phyloP scores from a whole-genome alignment of 1,140 invertebrate genomes.

The Triops longicaudatus region DNA sequence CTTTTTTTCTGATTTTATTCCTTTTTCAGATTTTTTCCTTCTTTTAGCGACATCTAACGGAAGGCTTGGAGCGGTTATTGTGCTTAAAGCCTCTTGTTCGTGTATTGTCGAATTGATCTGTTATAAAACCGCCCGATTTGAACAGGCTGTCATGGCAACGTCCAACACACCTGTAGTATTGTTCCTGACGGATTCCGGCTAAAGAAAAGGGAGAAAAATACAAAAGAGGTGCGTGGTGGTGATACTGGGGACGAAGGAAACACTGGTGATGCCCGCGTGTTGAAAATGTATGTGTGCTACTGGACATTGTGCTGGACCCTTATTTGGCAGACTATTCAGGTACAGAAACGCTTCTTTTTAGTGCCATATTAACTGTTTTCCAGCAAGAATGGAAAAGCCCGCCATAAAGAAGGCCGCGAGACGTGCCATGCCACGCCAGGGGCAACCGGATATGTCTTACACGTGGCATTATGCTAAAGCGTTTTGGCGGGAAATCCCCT shows the following conservation, averaged over 20 bases:
- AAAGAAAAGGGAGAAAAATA: background rate
- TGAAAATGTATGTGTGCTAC: constrained; percentile 4
- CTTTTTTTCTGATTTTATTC: too few relatives aligned
- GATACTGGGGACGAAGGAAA: too few relatives aligned
- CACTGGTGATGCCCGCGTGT: background rate
- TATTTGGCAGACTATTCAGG: background rate
- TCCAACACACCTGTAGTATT: constrained; percentile 10
- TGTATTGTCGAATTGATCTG: background rate
- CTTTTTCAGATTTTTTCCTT: too few relatives aligned
- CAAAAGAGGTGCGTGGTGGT: too few relatives aligned
- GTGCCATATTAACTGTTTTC: background rate
- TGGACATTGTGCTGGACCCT: background rate
- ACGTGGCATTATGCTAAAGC: background rate
- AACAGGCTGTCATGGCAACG: constrained; percentile 14
- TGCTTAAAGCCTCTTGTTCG: too few relatives aligned
- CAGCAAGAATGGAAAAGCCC: too few relatives aligned
- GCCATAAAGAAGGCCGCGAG: background rate
- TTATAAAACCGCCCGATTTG: background rate
- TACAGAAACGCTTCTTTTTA: background rate
- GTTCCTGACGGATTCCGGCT: background rate
- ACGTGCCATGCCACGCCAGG: too few relatives aligned
- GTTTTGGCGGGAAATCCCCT: background rate
- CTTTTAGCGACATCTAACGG: too few relatives aligned
- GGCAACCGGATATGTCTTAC: background rate
- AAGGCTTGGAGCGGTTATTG: too few relatives aligned